Evolutionary conservation across 1,140 invertebrate species (phyloP).

Genomic region (Trachymyrmex cornetzi): DNA sequence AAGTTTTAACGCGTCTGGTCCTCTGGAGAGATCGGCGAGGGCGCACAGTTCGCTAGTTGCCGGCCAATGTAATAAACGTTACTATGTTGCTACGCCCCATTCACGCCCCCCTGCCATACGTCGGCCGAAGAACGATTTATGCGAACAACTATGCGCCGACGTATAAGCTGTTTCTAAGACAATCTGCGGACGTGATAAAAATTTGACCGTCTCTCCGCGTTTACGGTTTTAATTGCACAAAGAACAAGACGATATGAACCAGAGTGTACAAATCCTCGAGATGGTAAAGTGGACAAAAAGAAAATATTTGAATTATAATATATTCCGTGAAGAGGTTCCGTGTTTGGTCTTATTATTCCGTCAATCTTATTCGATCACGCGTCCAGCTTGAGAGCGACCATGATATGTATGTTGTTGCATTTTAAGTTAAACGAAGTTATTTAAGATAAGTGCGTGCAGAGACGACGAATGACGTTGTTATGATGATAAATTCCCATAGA

Average conservation of each 20-base stretch:
- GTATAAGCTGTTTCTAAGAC: constrained; percentile 69
- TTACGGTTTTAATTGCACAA: constrained; percentile 11
- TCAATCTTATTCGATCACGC: background rate
- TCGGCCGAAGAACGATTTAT: constrained; percentile 76
- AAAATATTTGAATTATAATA: background rate
- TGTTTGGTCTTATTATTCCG: background rate
- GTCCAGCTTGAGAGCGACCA: background rate
- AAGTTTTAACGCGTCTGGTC: constrained; percentile 15
- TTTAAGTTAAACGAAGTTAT: constrained; percentile 24
- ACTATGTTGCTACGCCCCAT: constrained; percentile 82
- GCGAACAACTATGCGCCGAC: constrained; percentile 75
- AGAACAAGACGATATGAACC: too few relatives aligned
- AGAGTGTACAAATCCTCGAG: background rate
- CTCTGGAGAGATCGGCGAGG: constrained; percentile 37
- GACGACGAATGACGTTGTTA: constrained; percentile 5
- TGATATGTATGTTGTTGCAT: background rate
- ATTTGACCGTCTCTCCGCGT: background rate
- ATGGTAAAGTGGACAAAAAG: background rate
- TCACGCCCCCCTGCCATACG: constrained; percentile 82
- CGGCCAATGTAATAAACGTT: constrained; percentile 84
- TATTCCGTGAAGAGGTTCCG: background rate
- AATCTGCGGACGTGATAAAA: constrained; percentile 20
- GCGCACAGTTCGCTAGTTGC: constrained; percentile 50
- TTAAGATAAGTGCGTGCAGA: background rate
- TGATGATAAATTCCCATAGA: background rate